Conservation (phyloP, 92 coral and sea anemone species). For the Heliopora coerulea region DNA sequence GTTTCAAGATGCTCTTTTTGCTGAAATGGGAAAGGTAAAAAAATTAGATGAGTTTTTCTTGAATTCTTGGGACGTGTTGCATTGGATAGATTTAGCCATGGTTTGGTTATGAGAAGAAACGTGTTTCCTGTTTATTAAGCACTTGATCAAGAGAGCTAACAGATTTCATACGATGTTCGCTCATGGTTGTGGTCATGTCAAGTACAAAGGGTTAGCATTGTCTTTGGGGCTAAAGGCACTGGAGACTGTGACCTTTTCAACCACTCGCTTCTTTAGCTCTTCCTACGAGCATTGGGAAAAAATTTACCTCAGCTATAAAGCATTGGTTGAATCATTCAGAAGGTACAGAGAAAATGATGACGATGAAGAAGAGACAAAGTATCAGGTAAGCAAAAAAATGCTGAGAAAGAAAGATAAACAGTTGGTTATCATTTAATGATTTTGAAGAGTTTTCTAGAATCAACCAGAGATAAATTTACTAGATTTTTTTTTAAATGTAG, state of each 20-base stretch:
- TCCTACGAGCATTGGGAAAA: slow-evolving; percentile 12
- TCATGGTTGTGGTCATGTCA: slow-evolving; percentile 27
- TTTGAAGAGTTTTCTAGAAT: neutral
- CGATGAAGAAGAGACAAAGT: slow-evolving; percentile 34
- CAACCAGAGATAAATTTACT: neutral
- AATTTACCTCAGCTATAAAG: slow-evolving; percentile 27
- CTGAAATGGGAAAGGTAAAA: slow-evolving; percentile 2
- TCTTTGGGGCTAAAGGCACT: slow-evolving; percentile 21
- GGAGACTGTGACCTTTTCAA: slow-evolving; percentile 18
- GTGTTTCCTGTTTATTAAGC: slow-evolving; percentile 6
- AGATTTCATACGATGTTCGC: slow-evolving; percentile 24
- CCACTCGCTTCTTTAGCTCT: slow-evolving; percentile 33
- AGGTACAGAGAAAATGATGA: slow-evolving; percentile 16
- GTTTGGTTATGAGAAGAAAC: slow-evolving; percentile 2
- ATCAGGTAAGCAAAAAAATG: slow-evolving; percentile 22
- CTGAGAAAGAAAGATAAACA: neutral
- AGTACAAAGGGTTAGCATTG: slow-evolving; percentile 26
- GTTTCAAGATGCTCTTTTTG: slow-evolving; percentile 22
- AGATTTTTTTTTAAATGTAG: slow-evolving; percentile 1
- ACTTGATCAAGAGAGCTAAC: slow-evolving; percentile 30
- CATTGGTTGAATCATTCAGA: slow-evolving; percentile 8
- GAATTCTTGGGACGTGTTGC: slow-evolving; percentile 7
- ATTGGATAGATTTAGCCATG: slow-evolving; percentile 40
- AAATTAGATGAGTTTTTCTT: slow-evolving; percentile 9
- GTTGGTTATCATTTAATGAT: neutral